Conservation (phyloP, 1,140 invertebrate species). For the Leptopilina boulardi region DNA sequence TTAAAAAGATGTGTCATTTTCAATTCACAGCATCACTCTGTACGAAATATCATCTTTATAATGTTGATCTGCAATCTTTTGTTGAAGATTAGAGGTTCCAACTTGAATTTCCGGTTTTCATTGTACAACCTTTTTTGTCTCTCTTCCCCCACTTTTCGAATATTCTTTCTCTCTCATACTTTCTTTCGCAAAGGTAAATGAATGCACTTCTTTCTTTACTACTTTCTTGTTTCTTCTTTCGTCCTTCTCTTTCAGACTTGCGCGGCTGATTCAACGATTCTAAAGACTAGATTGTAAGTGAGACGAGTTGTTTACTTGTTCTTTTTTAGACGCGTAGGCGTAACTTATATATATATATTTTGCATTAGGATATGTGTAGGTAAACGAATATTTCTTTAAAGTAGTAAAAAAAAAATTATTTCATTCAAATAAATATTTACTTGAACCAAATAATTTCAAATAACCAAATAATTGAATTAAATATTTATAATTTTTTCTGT, state of each 20-base stretch:
- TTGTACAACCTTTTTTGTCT: conserved; percentile 55
- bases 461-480: no score
- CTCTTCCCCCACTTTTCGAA: background rate
- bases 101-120: conserved; percentile 69
- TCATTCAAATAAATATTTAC: background rate
- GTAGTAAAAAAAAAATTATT: background rate
- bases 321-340: conserved; percentile 59
- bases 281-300: conserved; percentile 67
- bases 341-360: conserved; percentile 14
- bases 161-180: conserved; percentile 35
- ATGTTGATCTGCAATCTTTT: no score
- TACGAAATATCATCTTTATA: no score
- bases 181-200: conserved; percentile 38
- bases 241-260: conserved; percentile 38
- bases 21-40: no score
- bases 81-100: conserved; percentile 52
- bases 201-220: conserved; percentile 41
- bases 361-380: conserved; percentile 12
- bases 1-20: no score
- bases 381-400: conserved; percentile 25
- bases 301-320: conserved; percentile 66
- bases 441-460: no score
- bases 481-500: no score
- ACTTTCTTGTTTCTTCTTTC: conserved; percentile 30
- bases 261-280: conserved; percentile 57